Evolutionary conservation across 1,140 invertebrate genomes (phyloP), one percentile per base, ranked within the genome.

Genomic region (Maniola jurtina): DNA sequence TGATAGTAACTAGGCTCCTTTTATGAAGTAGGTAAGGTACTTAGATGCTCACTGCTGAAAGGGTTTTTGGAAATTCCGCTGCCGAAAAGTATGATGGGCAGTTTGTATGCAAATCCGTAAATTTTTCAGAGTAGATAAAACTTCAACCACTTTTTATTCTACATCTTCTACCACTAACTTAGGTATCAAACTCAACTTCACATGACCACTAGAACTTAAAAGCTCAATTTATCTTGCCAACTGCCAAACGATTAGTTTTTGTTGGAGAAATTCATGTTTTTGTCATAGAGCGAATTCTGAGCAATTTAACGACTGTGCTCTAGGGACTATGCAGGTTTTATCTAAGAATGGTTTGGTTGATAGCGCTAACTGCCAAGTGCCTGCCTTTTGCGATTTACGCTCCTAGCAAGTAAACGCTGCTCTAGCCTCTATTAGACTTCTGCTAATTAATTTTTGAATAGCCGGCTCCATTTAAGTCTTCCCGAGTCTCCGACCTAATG

Each of bases 221-320:
- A 54, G 16, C 33, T 55, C 52, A 34, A 34, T 55, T 55, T 34
- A 55, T 55, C 52, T 4, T 34, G 52, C 33, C 52, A 34, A 34
- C 52, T 55, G 52, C 33, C 2, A 34, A 55, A 55, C 8, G 52
- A 55, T 55, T 35, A 11, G 52, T 55, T 55, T 55, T 34, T 34
- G 52, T 55, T 25, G 52, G 48, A 34, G 52, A 54, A 54, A 54
- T 34, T 34, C 11, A 25, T 15, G 47, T n/a, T 16, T 54, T 34
- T 55, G 5, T 6, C 33, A 11, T 13, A 11, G 25, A 16, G 5
- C 42, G 9, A 11, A 11, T 45, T 5, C 6, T 34, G 33, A 34
- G 48, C 48, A 52, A 48, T 38, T 11, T 45, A 34, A 25, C 33
- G 52, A 55, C 16, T 55, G 9, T 55, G 33, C 33, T 33, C 16